A percentile compares a stretch with the other conserved stretches of the same genome.
Conservation (phyloP, 1,140 invertebrate species). For the Kradibia gibbosae region DNA sequence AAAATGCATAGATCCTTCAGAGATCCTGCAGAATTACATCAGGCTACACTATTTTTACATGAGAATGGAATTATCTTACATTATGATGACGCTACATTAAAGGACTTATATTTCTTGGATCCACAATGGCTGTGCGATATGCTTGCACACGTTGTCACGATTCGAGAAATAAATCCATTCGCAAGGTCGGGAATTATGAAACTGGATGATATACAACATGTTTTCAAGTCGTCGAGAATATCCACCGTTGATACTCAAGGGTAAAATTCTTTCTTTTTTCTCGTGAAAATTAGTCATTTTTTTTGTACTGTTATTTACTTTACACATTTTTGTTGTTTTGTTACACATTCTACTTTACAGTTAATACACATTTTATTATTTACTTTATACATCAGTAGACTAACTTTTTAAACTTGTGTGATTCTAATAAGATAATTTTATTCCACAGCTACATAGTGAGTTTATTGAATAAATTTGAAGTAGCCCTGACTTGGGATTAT, state of each 20-base stretch:
- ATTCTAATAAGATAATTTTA: background rate
- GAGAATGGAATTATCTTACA: constrained; percentile 98
- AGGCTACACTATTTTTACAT: constrained; percentile 96
- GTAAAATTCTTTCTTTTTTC: background rate
- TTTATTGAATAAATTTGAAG: constrained; percentile 96
- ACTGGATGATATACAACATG: constrained; percentile 91
- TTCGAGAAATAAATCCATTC: constrained; percentile 96
- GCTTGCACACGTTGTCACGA: constrained; percentile 95
- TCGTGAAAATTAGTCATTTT: background rate
- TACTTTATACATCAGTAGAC: background rate
- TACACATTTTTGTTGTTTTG: background rate
- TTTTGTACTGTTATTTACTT: background rate
- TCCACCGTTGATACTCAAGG: constrained; percentile 78
- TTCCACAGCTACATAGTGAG: constrained; percentile 82
- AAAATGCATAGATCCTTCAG: constrained; percentile 81
- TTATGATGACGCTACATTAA: constrained; percentile 96
- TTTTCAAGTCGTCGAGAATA: constrained; percentile 84
- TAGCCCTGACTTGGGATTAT: constrained; percentile 97
- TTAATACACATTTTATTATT: background rate
- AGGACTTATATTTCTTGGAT: constrained; percentile 95
- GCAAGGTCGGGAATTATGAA: constrained; percentile 95
- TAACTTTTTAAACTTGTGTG: background rate
- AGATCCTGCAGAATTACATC: constrained; percentile 92
- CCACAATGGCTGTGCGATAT: constrained; percentile 99
- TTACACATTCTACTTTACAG: background rate